Base-by-base conservation (phyloP, 2,797 vertebrate species). In the Syngnathus rostellatus region DNA sequence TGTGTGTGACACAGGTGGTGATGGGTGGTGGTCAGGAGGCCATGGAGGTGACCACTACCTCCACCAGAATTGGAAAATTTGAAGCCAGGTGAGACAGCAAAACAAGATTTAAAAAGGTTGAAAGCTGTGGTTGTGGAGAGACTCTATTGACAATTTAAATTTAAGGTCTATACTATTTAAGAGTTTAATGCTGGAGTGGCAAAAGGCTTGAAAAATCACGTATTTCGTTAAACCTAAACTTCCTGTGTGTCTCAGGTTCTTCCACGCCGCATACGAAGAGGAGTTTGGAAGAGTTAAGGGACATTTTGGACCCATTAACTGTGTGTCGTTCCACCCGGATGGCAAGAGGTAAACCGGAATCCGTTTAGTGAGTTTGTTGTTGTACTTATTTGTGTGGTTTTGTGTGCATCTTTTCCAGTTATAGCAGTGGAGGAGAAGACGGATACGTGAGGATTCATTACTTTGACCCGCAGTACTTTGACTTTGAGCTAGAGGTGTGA, bases 21-120 rank as follows among this genome's bases (percentile, higher is more conserved):
- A 93, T 99, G 83, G 97, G 97, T 39, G 97, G 97, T 59, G 97
- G 97, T 62, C 97, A 99, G 77, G 97, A 99, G 81, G 97, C 97
- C 80, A 99, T 99, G 97, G 97, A 99, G 73, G 97, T 99, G 69
- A 99, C 97, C 62, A 99, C 97, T 0, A 99, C 97, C 38, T 98
- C 97, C 73, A 98, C 95, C 64, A 94, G 96, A 89, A 98, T 99
- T 38, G 97, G 97, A 75, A 99, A 98, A 83, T 99, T 99, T 59
- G 97, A 99, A 80, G 97, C 97, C 75, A 98, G 97, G 97, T 97
- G 70, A 85, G 86, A 10, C 2, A 11, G 16, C 45, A 46, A 16
- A 46, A 14, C 5, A 1, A 3, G 45, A 46, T 17, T 46, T 46
- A 12, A 46, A 21, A 25, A 8, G 11, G 19, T 5, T 31, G 31